Conservation (phyloP, 2,888 invertebrate genomes). For the Drosophila sordidapex region DNA sequence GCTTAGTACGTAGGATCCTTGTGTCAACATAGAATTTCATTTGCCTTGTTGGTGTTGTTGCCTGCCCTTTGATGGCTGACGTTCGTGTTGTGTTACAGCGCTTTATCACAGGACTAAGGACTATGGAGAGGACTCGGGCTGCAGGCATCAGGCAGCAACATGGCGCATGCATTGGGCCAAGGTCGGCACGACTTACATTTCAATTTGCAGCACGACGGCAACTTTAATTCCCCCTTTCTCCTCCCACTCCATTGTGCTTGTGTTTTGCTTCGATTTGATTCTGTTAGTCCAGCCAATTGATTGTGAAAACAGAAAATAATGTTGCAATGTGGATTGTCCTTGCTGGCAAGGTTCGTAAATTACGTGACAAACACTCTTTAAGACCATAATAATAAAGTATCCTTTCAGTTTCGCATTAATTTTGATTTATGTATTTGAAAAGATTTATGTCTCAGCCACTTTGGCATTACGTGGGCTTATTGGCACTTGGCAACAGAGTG, state of each 20-base stretch:
- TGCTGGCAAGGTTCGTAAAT: slow-evolving; percentile 31
- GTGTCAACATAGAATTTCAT: slow-evolving; percentile 51
- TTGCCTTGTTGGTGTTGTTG: slow-evolving; percentile 30
- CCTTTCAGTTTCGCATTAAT: slow-evolving; percentile 18
- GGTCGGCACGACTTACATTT: slow-evolving; percentile 69
- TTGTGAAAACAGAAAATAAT: slow-evolving; percentile 22
- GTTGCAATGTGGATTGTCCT: slow-evolving; percentile 33
- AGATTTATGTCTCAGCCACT: slow-evolving; percentile 39
- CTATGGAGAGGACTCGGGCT: slow-evolving; percentile 29
- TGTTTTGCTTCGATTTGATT: slow-evolving; percentile 32
- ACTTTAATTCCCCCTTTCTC: slow-evolving; percentile 4
- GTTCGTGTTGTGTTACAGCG: slow-evolving; percentile 51
- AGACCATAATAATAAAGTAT: slow-evolving; percentile 14
- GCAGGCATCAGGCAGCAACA: slow-evolving; percentile 20
- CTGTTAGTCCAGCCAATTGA: slow-evolving; percentile 47
- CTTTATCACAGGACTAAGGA: slow-evolving; percentile 47
- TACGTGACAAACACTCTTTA: slow-evolving; percentile 4
- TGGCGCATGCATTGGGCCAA: slow-evolving; percentile 63
- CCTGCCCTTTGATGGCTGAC: slow-evolving; percentile 35
- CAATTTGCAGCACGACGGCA: slow-evolving; percentile 50
- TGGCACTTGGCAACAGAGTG: slow-evolving; percentile 1
- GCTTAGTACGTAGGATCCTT: slow-evolving; percentile 26
- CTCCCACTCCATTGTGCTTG: slow-evolving; percentile 8
- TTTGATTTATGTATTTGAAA: slow-evolving; percentile 40
- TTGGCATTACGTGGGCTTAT: slow-evolving; percentile 11